A percentile compares a stretch with the other conserved stretches of the same genome.
Conservation (phyloP, 2,888 invertebrate species). For the Ormyrus thymus region DNA sequence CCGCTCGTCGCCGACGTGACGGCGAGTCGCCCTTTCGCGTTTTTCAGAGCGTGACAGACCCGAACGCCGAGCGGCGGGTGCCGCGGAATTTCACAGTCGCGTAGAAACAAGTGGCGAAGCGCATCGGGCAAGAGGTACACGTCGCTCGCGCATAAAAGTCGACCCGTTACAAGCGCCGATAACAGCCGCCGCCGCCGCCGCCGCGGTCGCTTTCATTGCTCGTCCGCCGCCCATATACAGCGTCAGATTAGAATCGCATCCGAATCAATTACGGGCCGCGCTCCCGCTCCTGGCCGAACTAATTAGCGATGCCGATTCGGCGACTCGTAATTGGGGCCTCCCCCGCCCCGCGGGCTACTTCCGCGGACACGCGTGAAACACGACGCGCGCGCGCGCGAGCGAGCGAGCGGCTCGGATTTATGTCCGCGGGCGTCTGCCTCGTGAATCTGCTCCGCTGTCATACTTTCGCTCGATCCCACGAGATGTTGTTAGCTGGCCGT, state of each 20-base stretch:
- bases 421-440: too few relatives aligned
- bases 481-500: too few relatives aligned
- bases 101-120: background rate
- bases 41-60: too few relatives aligned
- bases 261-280: constrained; percentile 42
- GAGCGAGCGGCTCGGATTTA: too few relatives aligned
- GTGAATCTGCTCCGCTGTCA: too few relatives aligned
- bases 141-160: background rate
- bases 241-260: constrained; percentile 32
- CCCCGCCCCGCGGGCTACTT: background rate
- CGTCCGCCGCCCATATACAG: background rate
- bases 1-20: too few relatives aligned
- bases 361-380: too few relatives aligned
- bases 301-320: constrained; percentile 41
- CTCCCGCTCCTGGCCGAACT: constrained; percentile 5
- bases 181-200: constrained; percentile 15
- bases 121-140: background rate
- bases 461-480: too few relatives aligned
- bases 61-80: too few relatives aligned
- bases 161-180: constrained; percentile 19
- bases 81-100: background rate
- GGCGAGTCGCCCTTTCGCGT: too few relatives aligned
- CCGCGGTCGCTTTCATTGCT: too few relatives aligned
- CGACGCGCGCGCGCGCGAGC: too few relatives aligned
- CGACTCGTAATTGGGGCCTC: constrained; percentile 15